A percentile compares a stretch with the other conserved stretches of the same genome.
phyloP scores from a whole-genome alignment of 2,888 invertebrate species.

The Zhuqinia jingwanae region DNA sequence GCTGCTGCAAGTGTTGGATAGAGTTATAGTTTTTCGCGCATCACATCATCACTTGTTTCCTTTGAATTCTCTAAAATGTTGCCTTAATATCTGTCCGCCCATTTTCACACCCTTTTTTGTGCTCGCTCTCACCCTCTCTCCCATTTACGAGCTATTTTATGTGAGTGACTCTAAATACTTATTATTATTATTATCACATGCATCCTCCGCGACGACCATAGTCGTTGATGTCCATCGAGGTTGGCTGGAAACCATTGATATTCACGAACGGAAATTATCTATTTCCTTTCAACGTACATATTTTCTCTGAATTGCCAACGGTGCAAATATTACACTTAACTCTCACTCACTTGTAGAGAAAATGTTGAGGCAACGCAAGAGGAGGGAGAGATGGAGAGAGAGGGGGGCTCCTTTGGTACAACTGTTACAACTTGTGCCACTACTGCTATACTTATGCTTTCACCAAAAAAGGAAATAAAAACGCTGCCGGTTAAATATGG shows the following conservation, averaged over 20 bases:
- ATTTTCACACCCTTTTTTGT: constrained; percentile 35
- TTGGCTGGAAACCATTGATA: constrained; percentile 68
- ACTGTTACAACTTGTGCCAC: background rate
- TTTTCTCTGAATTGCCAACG: constrained; percentile 52
- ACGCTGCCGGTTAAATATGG: constrained; percentile 64
- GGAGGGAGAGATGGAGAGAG: background rate
- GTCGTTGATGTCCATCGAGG: constrained; percentile 66
- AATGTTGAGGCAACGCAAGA: background rate
- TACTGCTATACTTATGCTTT: too few species aligned
- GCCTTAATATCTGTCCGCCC: constrained; percentile 27
- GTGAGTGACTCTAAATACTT: background rate
- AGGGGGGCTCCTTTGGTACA: background rate
- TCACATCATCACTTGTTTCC: constrained; percentile 54
- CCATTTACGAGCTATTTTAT: too few species aligned
- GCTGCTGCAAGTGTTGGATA: background rate
- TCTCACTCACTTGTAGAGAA: background rate
- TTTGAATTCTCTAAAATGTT: constrained; percentile 43
- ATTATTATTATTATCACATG: constrained; percentile 43
- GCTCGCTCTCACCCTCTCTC: too few species aligned
- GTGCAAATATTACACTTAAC: constrained; percentile 45
- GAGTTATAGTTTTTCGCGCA: constrained; percentile 1
- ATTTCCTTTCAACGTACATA: constrained; percentile 64
- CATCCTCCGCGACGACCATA: constrained; percentile 43
- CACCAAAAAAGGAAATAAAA: constrained; percentile 61
- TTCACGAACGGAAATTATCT: constrained; percentile 70